Percentiles rank a stretch among this genome's conserved stretches.
phyloP scores from a whole-genome alignment of 92 coral and sea anemone genomes.

The Epizoanthus rinbou region DNA sequence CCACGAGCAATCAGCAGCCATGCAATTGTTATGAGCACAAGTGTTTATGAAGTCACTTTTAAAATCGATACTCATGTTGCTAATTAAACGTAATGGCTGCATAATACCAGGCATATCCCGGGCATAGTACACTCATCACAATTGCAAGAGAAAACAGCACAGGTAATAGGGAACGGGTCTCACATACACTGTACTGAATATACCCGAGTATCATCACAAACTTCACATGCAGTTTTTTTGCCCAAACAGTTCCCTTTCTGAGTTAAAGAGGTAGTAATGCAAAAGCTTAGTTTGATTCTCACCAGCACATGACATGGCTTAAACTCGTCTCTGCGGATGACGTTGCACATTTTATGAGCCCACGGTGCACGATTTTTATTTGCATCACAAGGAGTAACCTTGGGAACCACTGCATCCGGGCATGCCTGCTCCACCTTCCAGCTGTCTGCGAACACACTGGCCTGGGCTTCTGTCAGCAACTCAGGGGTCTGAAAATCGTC shows the following conservation, averaged over 20 bases:
- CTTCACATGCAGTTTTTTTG: constrained; percentile 36
- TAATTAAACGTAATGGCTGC: too few species aligned
- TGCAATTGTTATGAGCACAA: too few species aligned
- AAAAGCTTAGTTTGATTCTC: constrained; percentile 37
- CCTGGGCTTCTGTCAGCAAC: constrained; percentile 77
- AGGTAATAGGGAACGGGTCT: neutral
- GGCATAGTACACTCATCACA: neutral
- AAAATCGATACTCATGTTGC: too few species aligned
- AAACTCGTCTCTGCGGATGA: constrained; percentile 78
- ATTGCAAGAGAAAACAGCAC: constrained; percentile 19
- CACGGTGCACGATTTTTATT: constrained; percentile 86
- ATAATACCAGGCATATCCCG: too few species aligned
- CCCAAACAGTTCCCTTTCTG: constrained; percentile 27
- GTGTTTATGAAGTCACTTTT: too few species aligned
- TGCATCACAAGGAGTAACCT: constrained; percentile 68
- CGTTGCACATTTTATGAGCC: constrained; percentile 97
- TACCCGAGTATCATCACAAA: neutral
- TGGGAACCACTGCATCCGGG: constrained; percentile 75
- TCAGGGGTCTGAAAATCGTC: constrained; percentile 92
- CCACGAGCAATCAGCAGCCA: too few species aligned
- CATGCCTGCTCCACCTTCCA: constrained; percentile 88
- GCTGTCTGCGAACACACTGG: constrained; percentile 87
- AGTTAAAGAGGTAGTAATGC: neutral
- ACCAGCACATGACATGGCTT: constrained; percentile 83
- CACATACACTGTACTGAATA: constrained; percentile 18